Evolutionary conservation across 1,140 invertebrate species (phyloP), one percentile per base, ranked within the genome.

Genomic region (Lepidurus apus): DNA sequence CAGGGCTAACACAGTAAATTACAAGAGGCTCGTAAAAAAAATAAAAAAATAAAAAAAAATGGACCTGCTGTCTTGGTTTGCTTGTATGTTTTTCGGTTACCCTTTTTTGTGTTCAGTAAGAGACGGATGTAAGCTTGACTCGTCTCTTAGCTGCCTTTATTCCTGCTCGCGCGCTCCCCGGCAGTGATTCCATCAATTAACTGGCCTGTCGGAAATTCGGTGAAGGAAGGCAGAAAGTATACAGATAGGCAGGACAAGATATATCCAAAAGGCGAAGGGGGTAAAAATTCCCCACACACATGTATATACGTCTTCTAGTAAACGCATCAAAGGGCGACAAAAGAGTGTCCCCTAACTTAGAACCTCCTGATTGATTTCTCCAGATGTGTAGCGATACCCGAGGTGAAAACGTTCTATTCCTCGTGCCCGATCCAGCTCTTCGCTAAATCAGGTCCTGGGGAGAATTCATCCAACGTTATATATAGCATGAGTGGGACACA

Each of bases 51-150:
- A 65, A 65, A 21, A 65, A 65, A 42, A 24, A 24, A 74, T 42
- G 13, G 43, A 43, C 74, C 73, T 76, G 42, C n/a, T n/a, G 42
- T 24, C 42, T 73, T 65, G 74, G 74, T 79, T 79, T 78, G 75
- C 73, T 76, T 78, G 47, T 76, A 42, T 78, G 73, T 65, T 65
- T 17, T 65, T 65, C 53, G 53, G 13, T 65, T 65, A 13, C 6
- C 21, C 13, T 65, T 65, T 21, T 65, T 13, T 13, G 9, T 65
- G 21, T 65, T 65, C 7, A 65, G 4, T 65, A 21, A 65, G 53
- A 65, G 53, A 65, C 53, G 53, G 53, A 65, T 65, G 53, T 65
- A 65, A 65, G 53, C 53, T 65, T 65, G 53, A 65, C 53, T 65
- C 53, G 53, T 65, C 53, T 65, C 53, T 65, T 65, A 65, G 53